phyloP scores from a whole-genome alignment of 2,888 invertebrate species.

The Oligia strigilis region DNA sequence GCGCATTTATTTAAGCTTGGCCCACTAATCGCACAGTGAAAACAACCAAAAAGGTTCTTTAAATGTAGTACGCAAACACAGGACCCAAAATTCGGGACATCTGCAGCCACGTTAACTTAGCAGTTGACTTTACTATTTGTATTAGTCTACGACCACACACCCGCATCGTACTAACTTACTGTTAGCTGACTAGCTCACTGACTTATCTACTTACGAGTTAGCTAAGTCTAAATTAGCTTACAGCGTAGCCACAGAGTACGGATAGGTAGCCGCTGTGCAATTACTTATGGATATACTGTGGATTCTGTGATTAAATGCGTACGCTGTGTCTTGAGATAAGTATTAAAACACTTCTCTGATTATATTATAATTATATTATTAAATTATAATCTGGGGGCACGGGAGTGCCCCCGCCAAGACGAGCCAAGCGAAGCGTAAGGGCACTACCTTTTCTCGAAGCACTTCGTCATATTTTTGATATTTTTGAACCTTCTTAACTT shows the following conservation, averaged over 20 bases:
- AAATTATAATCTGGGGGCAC: too few species aligned
- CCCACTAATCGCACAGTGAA: not conserved
- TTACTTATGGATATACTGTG: constrained; percentile 25
- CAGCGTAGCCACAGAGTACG: constrained; percentile 41
- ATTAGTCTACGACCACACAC: constrained; percentile 58
- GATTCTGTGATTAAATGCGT: constrained; percentile 7
- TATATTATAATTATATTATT: not conserved
- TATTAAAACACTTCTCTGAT: not conserved
- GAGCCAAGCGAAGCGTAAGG: too few species aligned
- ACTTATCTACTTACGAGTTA: constrained; percentile 66
- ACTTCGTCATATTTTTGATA: too few species aligned
- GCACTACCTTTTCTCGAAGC: too few species aligned
- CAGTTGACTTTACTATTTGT: constrained; percentile 61
- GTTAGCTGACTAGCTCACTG: constrained; percentile 65
- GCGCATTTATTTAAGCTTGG: not conserved
- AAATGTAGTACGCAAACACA: constrained; percentile 17
- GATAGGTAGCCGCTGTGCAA: constrained; percentile 32
- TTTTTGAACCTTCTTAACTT: too few species aligned
- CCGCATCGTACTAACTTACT: constrained; percentile 59
- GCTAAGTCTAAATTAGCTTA: constrained; percentile 67
- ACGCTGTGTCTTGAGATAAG: not conserved
- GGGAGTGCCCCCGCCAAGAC: too few species aligned
- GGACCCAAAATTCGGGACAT: constrained; percentile 44
- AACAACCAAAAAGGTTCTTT: not conserved
- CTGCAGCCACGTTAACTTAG: constrained; percentile 49